Evolutionary conservation across 2,888 invertebrate species (phyloP).

Genomic region (Falcaria lacertinaria): DNA sequence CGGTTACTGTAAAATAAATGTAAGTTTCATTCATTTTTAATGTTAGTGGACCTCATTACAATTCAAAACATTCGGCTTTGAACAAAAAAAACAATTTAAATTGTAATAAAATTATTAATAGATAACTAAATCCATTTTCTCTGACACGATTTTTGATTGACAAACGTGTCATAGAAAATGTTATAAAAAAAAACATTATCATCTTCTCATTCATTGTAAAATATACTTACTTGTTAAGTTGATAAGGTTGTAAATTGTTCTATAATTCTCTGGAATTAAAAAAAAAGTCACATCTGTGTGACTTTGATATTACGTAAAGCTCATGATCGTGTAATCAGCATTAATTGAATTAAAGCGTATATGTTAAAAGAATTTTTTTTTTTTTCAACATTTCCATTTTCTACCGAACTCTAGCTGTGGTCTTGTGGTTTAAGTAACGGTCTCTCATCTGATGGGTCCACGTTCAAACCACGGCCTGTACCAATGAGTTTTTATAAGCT

Average conservation of each 20-base stretch:
- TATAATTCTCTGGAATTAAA: constrained; percentile 65
- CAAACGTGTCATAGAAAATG: background rate
- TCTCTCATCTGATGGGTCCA: no score
- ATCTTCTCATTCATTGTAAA: constrained; percentile 56
- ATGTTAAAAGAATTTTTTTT: constrained; percentile 47
- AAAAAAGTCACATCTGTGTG: no score
- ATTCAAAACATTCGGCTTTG: background rate
- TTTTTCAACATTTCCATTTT: no score
- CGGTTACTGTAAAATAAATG: constrained; percentile 6
- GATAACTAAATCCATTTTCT: background rate
- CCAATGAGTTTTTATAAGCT: no score
- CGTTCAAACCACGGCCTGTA: no score
- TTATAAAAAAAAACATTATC: constrained; percentile 18
- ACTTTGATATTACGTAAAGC: constrained; percentile 70
- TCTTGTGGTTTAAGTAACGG: no score
- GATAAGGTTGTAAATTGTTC: constrained; percentile 75
- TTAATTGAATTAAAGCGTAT: constrained; percentile 70
- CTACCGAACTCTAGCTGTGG: no score
- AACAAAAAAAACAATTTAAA: background rate
- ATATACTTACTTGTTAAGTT: constrained; percentile 46
- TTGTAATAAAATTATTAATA: background rate
- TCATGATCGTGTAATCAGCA: constrained; percentile 72
- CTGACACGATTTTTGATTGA: background rate
- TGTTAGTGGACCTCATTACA: background rate
- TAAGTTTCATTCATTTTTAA: constrained; percentile 4